Base-by-base conservation (phyloP, 2,113 vertebrate genomes). In the Dicerorhinus sumatrensis region DNA sequence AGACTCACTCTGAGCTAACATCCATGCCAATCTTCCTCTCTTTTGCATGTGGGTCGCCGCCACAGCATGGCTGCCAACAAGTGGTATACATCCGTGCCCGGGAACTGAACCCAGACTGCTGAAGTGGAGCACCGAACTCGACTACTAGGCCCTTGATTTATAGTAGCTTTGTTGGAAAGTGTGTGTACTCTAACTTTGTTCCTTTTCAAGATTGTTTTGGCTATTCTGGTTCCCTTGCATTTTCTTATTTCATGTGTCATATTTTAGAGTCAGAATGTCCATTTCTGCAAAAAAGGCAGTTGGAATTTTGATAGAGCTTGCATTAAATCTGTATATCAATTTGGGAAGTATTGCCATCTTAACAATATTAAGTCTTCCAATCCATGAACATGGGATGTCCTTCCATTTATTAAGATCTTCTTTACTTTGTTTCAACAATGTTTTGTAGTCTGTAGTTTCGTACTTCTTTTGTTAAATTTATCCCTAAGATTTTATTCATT, bases 401-500 rank as follows among this genome's bases (percentile, higher is more conserved):
- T 62, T 77, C 51, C 14, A 58, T 76, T 76, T 76, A 83, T 31
- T 75, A 65, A 58, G 21, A 21, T 80, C 23, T 58, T 90, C 31
- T 95, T 95, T 95, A 69, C 48, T 60, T 69, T 93, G n/a, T n/a
- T 76, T 96, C 48, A 27, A 27, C 48, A 83, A 69, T 48, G 1
- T 58, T 87, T 81, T 96, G 1, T 81, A 81, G 4, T 70, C 91
- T 51, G 7, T 70, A 89, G 39, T 83, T 88, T 82, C 73, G 6
- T 48, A 12, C 17, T 88, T 67, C 51, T 92, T 76, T 79, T 77
- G 51, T 75, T 67, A 92, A 72, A 75, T 36, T 39, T 67, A 46
- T 92, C 75, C 16, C 17, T 83, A 83, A 67, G 25, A 67, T 75
- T 93, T 83, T 75, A 72, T 73, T 82, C 23, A 87, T n/a, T 79